Conservation (phyloP, 2,888 invertebrate species). For the Acleris laterana region DNA sequence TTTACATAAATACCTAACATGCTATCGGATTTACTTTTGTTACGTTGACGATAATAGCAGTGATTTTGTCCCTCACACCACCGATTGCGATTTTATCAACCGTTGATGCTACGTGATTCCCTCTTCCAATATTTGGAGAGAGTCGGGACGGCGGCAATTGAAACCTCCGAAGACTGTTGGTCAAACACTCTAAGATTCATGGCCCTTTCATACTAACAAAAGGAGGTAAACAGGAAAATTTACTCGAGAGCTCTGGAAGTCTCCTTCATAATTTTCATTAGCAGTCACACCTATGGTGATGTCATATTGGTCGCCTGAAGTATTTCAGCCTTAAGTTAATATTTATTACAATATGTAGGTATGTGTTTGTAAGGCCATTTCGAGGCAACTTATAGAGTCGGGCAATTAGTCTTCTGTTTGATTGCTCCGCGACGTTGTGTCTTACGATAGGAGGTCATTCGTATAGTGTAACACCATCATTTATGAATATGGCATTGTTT, state of each 20-base stretch:
- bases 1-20: too few relatives aligned
- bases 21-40: too few relatives aligned
- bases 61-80: too few relatives aligned
- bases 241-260: background rate
- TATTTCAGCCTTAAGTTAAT: conserved; percentile 9
- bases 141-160: too few relatives aligned
- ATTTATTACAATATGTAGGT: background rate
- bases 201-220: background rate
- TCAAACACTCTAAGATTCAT: too few relatives aligned
- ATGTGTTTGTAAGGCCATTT: conserved; percentile 23
- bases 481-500: background rate
- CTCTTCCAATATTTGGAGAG: too few relatives aligned
- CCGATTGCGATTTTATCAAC: too few relatives aligned
- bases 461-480: conserved; percentile 5
- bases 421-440: conserved; percentile 36
- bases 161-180: too few relatives aligned
- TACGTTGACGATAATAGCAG: too few relatives aligned
- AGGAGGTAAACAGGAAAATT: background rate
- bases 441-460: conserved; percentile 25
- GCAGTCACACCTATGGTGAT: background rate
- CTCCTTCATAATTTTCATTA: background rate
- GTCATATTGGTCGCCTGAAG: conserved; percentile 13
- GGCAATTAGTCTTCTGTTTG: conserved; percentile 33
- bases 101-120: too few relatives aligned
- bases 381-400: conserved; percentile 21